Evolutionary conservation across 2,113 vertebrate genomes (phyloP).

Genomic region (Naja naja): DNA sequence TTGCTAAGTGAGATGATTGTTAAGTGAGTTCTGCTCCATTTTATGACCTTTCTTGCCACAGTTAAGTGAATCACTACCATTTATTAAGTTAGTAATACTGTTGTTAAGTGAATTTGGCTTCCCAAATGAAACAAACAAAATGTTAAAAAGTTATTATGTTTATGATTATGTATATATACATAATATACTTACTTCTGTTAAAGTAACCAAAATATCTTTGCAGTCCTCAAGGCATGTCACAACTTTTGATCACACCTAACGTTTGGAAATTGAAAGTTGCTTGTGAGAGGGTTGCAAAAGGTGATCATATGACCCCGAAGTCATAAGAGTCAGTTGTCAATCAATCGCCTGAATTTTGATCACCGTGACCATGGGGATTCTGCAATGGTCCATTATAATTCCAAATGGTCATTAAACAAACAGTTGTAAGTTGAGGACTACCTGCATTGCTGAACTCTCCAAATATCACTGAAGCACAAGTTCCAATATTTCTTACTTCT

Average conservation of each 20-base stretch:
- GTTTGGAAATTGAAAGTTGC: neutral
- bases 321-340: neutral
- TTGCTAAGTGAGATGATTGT: neutral
- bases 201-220: too few species aligned
- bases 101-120: neutral
- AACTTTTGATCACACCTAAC: too few species aligned
- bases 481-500: neutral
- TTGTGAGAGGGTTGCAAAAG: neutral
- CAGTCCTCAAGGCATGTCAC: too few species aligned
- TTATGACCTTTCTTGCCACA: neutral
- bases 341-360: neutral
- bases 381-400: neutral
- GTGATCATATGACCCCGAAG: neutral
- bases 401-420: neutral
- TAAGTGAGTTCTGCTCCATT: neutral
- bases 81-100: too few species aligned
- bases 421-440: neutral
- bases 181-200: too few species aligned
- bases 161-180: too few species aligned
- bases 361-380: neutral
- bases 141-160: too few species aligned
- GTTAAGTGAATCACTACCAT: neutral
- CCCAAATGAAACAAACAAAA: too few species aligned
- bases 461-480: neutral
- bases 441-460: neutral